Evolutionary conservation across 2,797 vertebrate genomes (phyloP).

Genomic region (Epinephelus awoara): DNA sequence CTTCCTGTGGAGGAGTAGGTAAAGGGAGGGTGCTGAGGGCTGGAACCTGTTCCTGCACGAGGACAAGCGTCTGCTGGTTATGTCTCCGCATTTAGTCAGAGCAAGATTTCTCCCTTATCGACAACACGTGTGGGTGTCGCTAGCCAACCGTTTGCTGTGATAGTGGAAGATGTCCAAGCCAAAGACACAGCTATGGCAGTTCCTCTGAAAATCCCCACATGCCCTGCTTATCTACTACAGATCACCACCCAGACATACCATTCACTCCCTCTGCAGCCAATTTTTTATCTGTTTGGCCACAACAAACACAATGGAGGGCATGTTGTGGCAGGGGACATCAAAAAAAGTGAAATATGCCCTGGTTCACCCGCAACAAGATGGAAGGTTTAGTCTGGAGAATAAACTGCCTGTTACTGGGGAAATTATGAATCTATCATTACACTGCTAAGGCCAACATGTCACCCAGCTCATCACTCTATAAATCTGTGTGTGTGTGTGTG

Average conservation of each 20-base stretch:
- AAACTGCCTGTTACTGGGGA: slow-evolving; percentile 60
- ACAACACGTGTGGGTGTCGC: slow-evolving; percentile 51
- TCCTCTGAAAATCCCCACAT: slow-evolving; percentile 39
- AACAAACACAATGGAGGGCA: slow-evolving; percentile 29
- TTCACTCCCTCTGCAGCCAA: slow-evolving; percentile 37
- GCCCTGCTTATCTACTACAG: slow-evolving; percentile 50
- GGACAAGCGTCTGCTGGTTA: slow-evolving; percentile 30
- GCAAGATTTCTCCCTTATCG: slow-evolving; percentile 51
- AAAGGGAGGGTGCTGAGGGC: slow-evolving; percentile 30
- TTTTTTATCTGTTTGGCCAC: slow-evolving; percentile 49
- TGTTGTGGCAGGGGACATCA: slow-evolving; percentile 33
- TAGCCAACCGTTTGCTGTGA: slow-evolving; percentile 53
- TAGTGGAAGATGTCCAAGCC: slow-evolving; percentile 55
- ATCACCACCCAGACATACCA: slow-evolving; percentile 46
- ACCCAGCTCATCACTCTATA: slow-evolving; percentile 60
- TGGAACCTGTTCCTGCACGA: slow-evolving; percentile 40
- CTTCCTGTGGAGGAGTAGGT: slow-evolving; percentile 32
- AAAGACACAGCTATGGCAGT: slow-evolving; percentile 36
- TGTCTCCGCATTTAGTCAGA: slow-evolving; percentile 51
- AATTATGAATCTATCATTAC: slow-evolving; percentile 74
- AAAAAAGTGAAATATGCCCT: slow-evolving; percentile 44
- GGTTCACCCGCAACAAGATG: slow-evolving; percentile 34
- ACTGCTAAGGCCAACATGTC: slow-evolving; percentile 56
- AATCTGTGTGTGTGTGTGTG: slow-evolving; percentile 40
- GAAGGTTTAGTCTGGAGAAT: slow-evolving; percentile 40